These are phyloP conservation scores for Vidua macroura DNA, from an alignment of 2,113 vertebrate genomes.

Conservation along the genomic window DNA sequence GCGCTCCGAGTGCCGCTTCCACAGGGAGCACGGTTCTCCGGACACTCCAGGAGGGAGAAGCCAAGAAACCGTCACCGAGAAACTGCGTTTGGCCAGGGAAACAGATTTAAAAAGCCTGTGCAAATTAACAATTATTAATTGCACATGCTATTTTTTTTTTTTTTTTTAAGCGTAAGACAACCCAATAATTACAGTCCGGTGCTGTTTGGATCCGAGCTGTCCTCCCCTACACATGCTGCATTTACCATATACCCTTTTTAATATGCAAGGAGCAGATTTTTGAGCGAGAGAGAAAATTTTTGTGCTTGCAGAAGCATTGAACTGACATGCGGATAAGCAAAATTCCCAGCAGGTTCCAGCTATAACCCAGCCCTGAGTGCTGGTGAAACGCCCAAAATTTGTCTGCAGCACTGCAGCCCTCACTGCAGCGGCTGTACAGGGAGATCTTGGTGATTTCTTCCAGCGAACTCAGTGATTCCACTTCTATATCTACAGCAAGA, in stretches of 20 bases:
- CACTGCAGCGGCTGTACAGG: neutral
- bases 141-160: neutral
- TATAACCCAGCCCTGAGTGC: neutral
- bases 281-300: neutral
- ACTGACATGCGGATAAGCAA: neutral
- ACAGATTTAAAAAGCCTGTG: neutral
- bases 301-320: neutral
- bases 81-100: neutral
- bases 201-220: neutral
- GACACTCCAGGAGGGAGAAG: neutral
- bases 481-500: neutral
- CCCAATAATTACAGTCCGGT: neutral
- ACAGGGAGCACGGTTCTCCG: fast-evolving
- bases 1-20: fast-evolving
- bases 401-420: neutral
- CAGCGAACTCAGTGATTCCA: neutral
- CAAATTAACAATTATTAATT: neutral
- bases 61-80: neutral
- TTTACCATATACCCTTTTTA: neutral
- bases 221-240: neutral
- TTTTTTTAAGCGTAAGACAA: neutral
- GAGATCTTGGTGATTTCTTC: neutral
- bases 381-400: neutral
- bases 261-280: slow-evolving; percentile 5
- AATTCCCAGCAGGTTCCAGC: neutral